These are phyloP conservation scores for Siniperca obscura DNA, from an alignment of 2,797 vertebrate genomes.

Conservation along the genomic window DNA sequence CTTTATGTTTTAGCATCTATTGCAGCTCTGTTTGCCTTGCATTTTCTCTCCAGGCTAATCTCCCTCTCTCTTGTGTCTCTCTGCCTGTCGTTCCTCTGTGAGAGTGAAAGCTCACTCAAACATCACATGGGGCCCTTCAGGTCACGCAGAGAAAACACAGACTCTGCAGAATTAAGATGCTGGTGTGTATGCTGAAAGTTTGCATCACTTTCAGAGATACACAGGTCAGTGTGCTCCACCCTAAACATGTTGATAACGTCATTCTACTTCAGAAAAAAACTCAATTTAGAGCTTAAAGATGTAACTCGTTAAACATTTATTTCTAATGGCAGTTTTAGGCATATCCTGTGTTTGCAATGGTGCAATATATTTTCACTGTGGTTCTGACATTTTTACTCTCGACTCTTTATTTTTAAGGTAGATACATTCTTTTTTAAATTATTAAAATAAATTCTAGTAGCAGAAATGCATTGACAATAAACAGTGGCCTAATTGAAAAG, in stretches of 20 bases:
- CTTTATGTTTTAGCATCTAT: constrained; percentile 8
- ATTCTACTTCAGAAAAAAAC: background rate
- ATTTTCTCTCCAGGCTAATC: constrained; percentile 10
- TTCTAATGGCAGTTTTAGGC: background rate
- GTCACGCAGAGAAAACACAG: constrained; percentile 28
- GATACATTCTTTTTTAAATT: too few relatives aligned
- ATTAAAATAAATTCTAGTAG: background rate
- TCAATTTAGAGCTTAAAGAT: background rate
- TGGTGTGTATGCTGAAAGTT: background rate
- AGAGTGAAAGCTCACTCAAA: background rate
- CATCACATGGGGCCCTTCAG: background rate
- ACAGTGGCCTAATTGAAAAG: background rate
- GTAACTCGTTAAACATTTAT: too few relatives aligned
- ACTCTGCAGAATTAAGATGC: constrained; percentile 1
- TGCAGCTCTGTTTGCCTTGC: background rate
- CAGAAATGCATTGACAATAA: background rate
- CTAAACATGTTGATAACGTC: background rate
- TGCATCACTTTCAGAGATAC: background rate
- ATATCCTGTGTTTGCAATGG: background rate
- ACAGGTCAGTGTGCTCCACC: background rate
- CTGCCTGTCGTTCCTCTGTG: background rate
- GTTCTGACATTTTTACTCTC: background rate
- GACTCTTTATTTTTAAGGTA: background rate
- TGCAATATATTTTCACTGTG: fast-evolving
- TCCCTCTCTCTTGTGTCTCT: background rate